Conservation (phyloP, 2,888 invertebrate species). For the Boloria euphrosyne region DNA sequence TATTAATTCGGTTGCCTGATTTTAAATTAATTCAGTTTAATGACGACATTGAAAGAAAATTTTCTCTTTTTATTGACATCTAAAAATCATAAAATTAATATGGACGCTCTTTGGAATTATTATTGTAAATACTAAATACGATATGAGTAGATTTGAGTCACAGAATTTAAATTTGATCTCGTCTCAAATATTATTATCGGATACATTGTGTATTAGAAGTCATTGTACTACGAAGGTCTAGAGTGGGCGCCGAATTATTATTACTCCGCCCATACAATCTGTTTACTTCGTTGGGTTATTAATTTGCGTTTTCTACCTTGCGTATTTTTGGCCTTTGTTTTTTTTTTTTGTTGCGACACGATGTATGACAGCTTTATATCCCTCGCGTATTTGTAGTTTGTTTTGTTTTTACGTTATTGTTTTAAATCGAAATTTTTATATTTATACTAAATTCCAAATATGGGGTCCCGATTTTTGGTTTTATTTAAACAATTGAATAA, state of each 20-base stretch:
- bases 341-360: constrained; percentile 15
- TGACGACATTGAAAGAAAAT: neutral
- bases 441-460: constrained; percentile 7
- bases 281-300: constrained; percentile 37
- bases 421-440: neutral
- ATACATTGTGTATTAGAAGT: constrained; percentile 45
- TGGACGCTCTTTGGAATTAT: neutral
- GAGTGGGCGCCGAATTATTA: constrained; percentile 54
- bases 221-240: constrained; percentile 56
- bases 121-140: neutral
- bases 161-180: neutral
- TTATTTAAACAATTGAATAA: neutral
- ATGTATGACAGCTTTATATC: constrained; percentile 20
- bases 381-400: constrained; percentile 18
- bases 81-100: neutral
- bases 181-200: neutral
- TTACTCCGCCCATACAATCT: constrained; percentile 57
- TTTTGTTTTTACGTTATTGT: neutral
- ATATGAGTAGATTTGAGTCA: neutral
- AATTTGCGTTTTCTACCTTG: constrained; percentile 17
- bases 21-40: neutral
- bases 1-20: constrained; percentile 1
- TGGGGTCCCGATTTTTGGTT: neutral
- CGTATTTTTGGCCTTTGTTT: constrained; percentile 18
- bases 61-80: neutral